phyloP scores from a whole-genome alignment of 2,113 vertebrate species.

The Centropus unirufus region DNA sequence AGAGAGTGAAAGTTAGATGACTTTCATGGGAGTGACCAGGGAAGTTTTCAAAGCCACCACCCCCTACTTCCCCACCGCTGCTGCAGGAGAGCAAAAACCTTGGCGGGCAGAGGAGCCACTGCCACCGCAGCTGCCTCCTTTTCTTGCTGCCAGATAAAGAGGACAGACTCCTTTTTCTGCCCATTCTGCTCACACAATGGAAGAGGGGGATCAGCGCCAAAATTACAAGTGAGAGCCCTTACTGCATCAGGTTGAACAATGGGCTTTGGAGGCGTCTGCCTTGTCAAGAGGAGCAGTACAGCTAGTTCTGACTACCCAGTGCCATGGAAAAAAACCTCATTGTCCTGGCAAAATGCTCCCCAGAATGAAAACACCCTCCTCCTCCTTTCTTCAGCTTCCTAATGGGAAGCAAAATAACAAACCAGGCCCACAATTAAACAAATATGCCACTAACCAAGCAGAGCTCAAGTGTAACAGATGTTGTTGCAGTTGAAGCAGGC shows the following conservation, averaged over 20 bases:
- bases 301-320: conserved; percentile 71
- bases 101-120: conserved; percentile 17
- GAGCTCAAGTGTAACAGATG: conserved; percentile 75
- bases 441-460: conserved; percentile 67
- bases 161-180: conserved; percentile 72
- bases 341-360: conserved; percentile 70
- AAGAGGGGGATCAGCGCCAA: conserved; percentile 72
- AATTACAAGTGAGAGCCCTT: conserved; percentile 77
- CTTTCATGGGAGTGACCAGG: conserved; percentile 17
- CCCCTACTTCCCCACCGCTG: background rate
- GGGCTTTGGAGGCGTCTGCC: conserved; percentile 71
- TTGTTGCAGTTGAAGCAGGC: conserved; percentile 63
- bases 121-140: conserved; percentile 44
- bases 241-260: conserved; percentile 78
- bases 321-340: conserved; percentile 66
- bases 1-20: conserved; percentile 11
- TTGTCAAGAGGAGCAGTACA: conserved; percentile 61
- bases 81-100: conserved; percentile 8
- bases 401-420: conserved; percentile 77
- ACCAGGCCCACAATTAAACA: conserved; percentile 77
- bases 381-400: conserved; percentile 76
- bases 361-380: conserved; percentile 74
- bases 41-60: background rate
- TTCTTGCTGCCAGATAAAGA: conserved; percentile 66
- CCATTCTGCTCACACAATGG: conserved; percentile 73